phyloP scores from a whole-genome alignment of 2,888 invertebrate species.

The Limenitis camilla region DNA sequence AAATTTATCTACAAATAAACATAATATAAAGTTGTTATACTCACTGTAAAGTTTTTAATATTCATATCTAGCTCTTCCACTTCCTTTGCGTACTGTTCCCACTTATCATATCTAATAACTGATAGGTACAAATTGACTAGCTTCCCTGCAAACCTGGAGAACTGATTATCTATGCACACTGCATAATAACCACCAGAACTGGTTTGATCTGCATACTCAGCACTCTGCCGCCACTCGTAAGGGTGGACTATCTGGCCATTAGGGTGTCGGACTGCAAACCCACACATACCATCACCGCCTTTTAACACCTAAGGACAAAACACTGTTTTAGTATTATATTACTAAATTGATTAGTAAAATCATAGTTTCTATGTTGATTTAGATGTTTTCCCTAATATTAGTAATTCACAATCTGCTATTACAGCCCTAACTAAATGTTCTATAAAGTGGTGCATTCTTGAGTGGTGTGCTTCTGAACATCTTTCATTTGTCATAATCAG shows the following conservation, averaged over 20 bases:
- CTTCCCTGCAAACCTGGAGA: slow-evolving; percentile 92
- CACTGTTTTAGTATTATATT: slow-evolving; percentile 1
- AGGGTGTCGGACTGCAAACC: slow-evolving; percentile 91
- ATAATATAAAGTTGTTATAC: slow-evolving; percentile 31
- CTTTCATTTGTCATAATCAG: no score
- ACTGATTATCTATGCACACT: slow-evolving; percentile 94
- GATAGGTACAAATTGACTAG: slow-evolving; percentile 92
- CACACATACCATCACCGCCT: slow-evolving; percentile 96
- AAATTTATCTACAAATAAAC: not conserved
- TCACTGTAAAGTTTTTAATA: slow-evolving; percentile 92
- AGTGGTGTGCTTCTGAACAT: no score
- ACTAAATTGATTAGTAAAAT: not conserved
- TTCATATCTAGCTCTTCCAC: slow-evolving; percentile 89
- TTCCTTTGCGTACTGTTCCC: slow-evolving; percentile 94
- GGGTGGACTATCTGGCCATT: slow-evolving; percentile 89
- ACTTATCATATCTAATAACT: slow-evolving; percentile 92
- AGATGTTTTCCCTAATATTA: no score
- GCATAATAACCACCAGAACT: slow-evolving; percentile 90
- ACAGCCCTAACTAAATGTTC: no score
- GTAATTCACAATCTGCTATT: no score
- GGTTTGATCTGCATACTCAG: slow-evolving; percentile 90
- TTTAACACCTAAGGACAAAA: slow-evolving; percentile 81
- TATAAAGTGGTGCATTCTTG: no score
- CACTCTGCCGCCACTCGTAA: slow-evolving; percentile 91
- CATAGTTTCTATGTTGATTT: no score